These are phyloP conservation scores for Pelagia noctiluca DNA, from an alignment of 30 jellyfish, hydroid and myxozoan species.

Conservation along the genomic window DNA sequence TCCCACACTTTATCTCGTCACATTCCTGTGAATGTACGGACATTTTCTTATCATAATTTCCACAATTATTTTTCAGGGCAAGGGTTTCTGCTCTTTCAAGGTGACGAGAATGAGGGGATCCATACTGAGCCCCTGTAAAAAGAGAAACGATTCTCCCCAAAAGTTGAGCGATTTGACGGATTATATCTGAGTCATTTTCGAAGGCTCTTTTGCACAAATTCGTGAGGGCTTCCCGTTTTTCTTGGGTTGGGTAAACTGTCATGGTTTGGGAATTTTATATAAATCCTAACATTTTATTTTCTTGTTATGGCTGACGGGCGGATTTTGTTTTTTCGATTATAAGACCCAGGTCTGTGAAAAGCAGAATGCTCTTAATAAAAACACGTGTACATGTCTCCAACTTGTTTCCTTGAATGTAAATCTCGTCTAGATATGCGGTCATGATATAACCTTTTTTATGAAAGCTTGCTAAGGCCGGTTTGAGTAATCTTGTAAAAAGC, in stretches of 20 bases:
- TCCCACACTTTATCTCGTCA: neutral
- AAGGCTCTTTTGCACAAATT: neutral
- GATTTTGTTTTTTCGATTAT: neutral
- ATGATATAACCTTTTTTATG: constrained; percentile 8
- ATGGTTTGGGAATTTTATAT: neutral
- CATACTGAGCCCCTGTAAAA: neutral
- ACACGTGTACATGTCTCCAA: no score
- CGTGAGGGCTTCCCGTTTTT: constrained; percentile 13
- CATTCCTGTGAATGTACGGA: constrained; percentile 2
- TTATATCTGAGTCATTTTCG: neutral
- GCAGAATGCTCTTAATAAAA: no score
- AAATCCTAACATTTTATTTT: neutral
- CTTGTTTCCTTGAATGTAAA: no score
- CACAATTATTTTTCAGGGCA: neutral
- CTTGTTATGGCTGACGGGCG: neutral
- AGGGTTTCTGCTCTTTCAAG: neutral
- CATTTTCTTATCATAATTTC: neutral
- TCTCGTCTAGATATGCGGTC: neutral
- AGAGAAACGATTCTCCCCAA: neutral
- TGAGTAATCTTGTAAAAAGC: constrained; percentile 43
- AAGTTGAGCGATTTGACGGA: neutral
- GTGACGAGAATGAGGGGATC: neutral
- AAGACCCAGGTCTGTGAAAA: neutral
- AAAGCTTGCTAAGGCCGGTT: constrained; percentile 23
- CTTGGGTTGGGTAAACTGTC: constrained; percentile 4